Base-by-base conservation (phyloP, 2,888 invertebrate species). In the Caenorhabditis sp. region DNA sequence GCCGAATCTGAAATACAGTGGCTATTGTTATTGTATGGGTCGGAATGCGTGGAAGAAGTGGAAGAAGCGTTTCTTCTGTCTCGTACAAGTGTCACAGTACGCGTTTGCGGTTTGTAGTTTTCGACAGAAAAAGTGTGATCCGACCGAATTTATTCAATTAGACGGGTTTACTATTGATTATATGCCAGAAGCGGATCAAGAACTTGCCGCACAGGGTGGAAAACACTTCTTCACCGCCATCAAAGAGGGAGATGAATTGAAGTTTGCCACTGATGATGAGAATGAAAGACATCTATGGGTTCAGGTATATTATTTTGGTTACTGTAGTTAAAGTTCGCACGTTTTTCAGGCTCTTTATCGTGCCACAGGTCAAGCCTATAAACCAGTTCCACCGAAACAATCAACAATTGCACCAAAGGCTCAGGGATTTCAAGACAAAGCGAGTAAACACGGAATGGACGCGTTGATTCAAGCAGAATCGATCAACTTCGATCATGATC, bases 21-120 rank as follows among this genome's bases (percentile, higher is more conserved):
- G 96, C 92, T 89, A 89, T 77, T 87, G 90, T 81, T 90, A 89
- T 86, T 89, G 89, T 59, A 82, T 89, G 62, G 90, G 99, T 60
- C 96, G 97, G 90, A 92, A 92, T 71, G 96, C 97, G 1, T 99
- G 99, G 97, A 95, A 97, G 88, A 99, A 97, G 89, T 99, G 97
- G 97, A 99, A 99, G 90, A 94, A 95, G 87, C 91, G 99, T 67
- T 99, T 97, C 90, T 97, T 94, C 91, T 96, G 97, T 79, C 91
- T 99, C 80, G 97, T 99, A 58, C 97, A 99, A 92, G 91, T 91
- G 19, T 97, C 97, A 75, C 99, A 99, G 90, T 99, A 99, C 90
- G 97, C 97, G 50, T 99, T 99, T 91, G 97, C 99, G 55, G 94
- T 99, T 92, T 99, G 99, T 90, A 97, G 95, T 85, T 99, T 97